Conservation (phyloP, 2,113 vertebrate genomes). For the Caloenas nicobarica region DNA sequence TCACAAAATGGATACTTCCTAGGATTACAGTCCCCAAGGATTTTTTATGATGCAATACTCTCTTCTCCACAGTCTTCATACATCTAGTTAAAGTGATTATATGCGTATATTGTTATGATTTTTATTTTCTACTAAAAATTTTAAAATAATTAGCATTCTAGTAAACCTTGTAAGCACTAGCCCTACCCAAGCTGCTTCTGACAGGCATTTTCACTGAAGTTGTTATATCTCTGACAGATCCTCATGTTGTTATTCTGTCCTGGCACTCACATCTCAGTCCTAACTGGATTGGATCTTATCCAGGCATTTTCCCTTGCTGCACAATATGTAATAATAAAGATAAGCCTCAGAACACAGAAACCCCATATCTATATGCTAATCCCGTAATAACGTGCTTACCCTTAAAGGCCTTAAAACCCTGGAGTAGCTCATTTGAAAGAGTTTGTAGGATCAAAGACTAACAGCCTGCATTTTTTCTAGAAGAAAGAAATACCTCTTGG, state of each 20-base stretch:
- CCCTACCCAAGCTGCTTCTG: neutral
- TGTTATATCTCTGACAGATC: neutral
- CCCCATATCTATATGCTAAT: neutral
- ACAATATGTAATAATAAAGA: conserved; percentile 19
- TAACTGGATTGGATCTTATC: neutral
- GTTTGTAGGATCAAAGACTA: neutral
- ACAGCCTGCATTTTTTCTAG: neutral
- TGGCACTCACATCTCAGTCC: neutral
- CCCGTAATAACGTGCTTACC: neutral
- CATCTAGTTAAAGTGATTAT: neutral
- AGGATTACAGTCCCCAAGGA: neutral
- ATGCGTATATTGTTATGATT: neutral
- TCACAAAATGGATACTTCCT: neutral
- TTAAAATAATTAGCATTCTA: neutral
- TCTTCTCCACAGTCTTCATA: neutral
- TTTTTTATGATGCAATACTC: neutral
- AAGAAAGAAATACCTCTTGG: neutral
- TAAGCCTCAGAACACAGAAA: neutral
- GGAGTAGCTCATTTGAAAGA: neutral
- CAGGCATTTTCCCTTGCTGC: neutral
- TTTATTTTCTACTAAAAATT: neutral
- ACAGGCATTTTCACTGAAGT: neutral
- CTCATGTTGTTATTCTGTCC: neutral
- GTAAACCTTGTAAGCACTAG: neutral
- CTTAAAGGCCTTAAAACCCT: neutral